phyloP scores from a whole-genome alignment of 2,797 vertebrate genomes.

The Iguana delicatissima region DNA sequence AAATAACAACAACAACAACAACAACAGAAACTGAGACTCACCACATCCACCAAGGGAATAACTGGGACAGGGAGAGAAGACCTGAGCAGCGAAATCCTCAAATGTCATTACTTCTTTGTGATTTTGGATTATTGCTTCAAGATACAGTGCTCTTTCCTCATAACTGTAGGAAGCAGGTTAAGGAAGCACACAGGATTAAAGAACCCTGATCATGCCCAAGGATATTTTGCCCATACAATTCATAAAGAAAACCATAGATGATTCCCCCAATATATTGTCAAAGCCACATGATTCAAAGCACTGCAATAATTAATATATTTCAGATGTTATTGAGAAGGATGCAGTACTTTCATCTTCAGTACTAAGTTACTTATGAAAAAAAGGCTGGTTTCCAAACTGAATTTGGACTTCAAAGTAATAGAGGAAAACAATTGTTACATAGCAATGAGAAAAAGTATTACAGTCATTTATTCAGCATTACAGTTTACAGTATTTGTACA shows the following conservation, averaged over 20 bases:
- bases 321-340: not conserved
- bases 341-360: conserved; percentile 7
- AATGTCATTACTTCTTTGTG: conserved; percentile 97
- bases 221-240: not conserved
- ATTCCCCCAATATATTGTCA: not conserved
- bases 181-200: conserved; percentile 67
- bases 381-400: not conserved
- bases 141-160: conserved; percentile 95
- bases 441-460: not conserved
- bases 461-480: not conserved
- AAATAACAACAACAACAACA: conserved; percentile 2
- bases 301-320: not conserved
- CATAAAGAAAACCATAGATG: rapidly evolving
- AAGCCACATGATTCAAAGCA: not conserved
- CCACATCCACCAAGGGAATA: conserved; percentile 92
- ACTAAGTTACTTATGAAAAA: not conserved
- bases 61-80: conserved; percentile 94
- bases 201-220: rapidly evolving
- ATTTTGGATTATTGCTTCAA: conserved; percentile 98
- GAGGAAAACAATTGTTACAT: not conserved
- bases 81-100: conserved; percentile 96
- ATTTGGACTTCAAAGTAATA: not conserved
- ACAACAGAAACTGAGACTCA: conserved; percentile 80
- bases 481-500: not conserved
- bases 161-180: conserved; percentile 85